Evolutionary conservation across 2,113 vertebrate genomes (phyloP), one percentile per base, ranked within the genome.

Genomic region (Speoplatyrhinus poulsoni): DNA sequence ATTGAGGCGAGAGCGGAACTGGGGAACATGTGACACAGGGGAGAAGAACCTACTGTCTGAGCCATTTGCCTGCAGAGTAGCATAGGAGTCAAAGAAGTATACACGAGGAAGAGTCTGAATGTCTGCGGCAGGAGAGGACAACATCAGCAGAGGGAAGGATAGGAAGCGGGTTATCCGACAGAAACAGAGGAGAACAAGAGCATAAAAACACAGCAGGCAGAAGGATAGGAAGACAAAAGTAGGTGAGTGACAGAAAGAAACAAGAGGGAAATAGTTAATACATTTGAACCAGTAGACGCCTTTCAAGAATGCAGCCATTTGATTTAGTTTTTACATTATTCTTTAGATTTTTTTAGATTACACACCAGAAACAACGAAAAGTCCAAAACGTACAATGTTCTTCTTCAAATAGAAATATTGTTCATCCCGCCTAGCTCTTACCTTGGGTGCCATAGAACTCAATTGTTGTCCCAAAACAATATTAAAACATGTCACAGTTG

Each of bases 41-140:
- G 80, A 84, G 85, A 72, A 82, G 76, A 83, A 91, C 93, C 90
- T 94, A 94, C 93, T 93, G 90, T 94, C 93, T 33, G 88, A 85
- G 87, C 92, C 92, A 91, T 93, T 93, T 81, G 92, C 87, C 83
- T 94, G 91, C 53, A 94, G 70, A 66, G 92, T 92, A 87, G 93
- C 91, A 88, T 93, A 95, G 85, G 91, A 93, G 87, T 94, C 93
- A 93, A 94, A 94, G 91, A 94, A 95, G 92, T 94, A 94, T 16
- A 93, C 93, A 86, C 93, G 93, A 87, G 93, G 93, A 88, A 95
- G 93, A 85, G 92, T 94, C 91, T 94, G 93, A 91, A 95, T 94
- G 83, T 94, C 92, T 93, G 86, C 88, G 82, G 77, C 59, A 71
- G 88, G 72, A 67, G 60, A 70, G 26, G 41, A 55, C 6, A 48